These are phyloP conservation scores for Lasioglossum zephyrum DNA, from an alignment of 2,888 invertebrate genomes.

Conservation along the genomic window DNA sequence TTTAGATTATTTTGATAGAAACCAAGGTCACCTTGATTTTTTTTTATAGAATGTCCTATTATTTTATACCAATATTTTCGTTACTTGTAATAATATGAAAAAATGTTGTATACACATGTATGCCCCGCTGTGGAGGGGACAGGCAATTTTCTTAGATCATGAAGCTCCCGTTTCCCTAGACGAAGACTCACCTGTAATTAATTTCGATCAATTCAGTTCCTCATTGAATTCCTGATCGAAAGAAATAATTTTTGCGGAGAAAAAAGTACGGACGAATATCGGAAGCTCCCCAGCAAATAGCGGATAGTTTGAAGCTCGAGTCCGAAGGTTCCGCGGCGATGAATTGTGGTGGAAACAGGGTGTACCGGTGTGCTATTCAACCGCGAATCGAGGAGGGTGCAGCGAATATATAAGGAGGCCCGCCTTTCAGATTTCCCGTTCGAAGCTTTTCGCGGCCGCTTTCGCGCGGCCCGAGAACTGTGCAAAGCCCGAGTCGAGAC, in stretches of 20 bases:
- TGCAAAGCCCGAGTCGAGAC: not conserved
- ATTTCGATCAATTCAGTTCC: too few relatives aligned
- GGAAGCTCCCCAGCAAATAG: not conserved
- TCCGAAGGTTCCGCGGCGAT: not conserved
- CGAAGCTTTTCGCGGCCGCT: conserved; percentile 9
- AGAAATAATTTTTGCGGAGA: not conserved
- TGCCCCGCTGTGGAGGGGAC: too few relatives aligned
- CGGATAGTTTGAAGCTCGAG: not conserved
- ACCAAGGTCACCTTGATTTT: too few relatives aligned
- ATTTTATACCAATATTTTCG: too few relatives aligned
- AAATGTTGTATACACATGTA: too few relatives aligned
- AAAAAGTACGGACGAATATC: not conserved
- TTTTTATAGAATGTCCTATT: too few relatives aligned
- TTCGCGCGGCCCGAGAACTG: not conserved
- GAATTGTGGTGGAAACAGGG: conserved; percentile 3
- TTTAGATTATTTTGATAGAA: too few relatives aligned
- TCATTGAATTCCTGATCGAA: not conserved
- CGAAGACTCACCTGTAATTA: too few relatives aligned
- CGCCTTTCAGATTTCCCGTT: conserved; percentile 6
- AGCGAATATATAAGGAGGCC: not conserved
- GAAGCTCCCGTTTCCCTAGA: too few relatives aligned
- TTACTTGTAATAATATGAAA: too few relatives aligned
- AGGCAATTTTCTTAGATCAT: too few relatives aligned
- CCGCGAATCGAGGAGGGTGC: not conserved
- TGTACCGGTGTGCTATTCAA: not conserved